phyloP scores from a whole-genome alignment of 2,888 invertebrate species.

The Laothoe populi region DNA sequence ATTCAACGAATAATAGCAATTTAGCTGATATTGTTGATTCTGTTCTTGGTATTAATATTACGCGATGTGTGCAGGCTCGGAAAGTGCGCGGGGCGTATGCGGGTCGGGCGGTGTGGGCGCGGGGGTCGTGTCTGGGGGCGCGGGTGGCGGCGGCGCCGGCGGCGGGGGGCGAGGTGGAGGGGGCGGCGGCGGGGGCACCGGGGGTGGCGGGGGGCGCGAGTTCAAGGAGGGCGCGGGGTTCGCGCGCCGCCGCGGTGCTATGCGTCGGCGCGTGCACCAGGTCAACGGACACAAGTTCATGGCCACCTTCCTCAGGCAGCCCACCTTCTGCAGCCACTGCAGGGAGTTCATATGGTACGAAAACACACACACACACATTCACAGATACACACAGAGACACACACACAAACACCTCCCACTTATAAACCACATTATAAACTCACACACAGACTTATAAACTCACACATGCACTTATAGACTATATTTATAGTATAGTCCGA shows the following conservation, averaged over 20 bases:
- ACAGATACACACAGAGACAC: conserved; percentile 3
- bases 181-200: conserved; percentile 49
- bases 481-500: too few species aligned
- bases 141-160: conserved; percentile 32
- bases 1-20: too few species aligned
- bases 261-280: conserved; percentile 99
- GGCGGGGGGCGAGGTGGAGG: conserved; percentile 32
- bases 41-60: too few species aligned
- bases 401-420: neutral
- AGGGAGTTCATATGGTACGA: conserved; percentile 98
- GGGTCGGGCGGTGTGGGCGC: conserved; percentile 38
- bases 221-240: conserved; percentile 98
- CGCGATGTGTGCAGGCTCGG: conserved; percentile 15
- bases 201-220: conserved; percentile 84
- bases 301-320: conserved; percentile 99
- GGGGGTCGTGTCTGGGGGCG: conserved; percentile 47
- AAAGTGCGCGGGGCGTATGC: conserved; percentile 40
- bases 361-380: conserved; percentile 13
- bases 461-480: too few species aligned
- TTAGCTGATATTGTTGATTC: too few species aligned
- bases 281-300: conserved; percentile 99
- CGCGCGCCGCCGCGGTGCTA: conserved; percentile 98
- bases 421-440: neutral
- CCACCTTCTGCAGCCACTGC: conserved; percentile 99
- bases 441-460: neutral